Evolutionary conservation across 2,797 vertebrate genomes (phyloP).

Genomic region (Varecia variegata): DNA sequence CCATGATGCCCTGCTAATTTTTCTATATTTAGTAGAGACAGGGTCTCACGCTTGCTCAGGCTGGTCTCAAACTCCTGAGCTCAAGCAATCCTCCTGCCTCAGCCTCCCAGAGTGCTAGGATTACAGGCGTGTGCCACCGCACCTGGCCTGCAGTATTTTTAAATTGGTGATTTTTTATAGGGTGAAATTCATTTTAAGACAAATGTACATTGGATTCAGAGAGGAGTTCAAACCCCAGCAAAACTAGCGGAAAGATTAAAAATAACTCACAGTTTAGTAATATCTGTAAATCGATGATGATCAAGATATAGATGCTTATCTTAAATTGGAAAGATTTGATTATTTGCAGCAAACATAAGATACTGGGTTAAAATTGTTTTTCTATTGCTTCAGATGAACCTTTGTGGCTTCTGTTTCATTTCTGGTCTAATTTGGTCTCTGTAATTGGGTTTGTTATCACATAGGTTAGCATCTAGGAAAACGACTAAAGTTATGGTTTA

Average conservation of each 20-base stretch:
- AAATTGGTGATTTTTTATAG: conserved; percentile 25
- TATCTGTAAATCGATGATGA: neutral
- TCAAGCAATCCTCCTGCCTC: too few species aligned
- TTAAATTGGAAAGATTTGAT: conserved; percentile 17
- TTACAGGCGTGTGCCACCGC: too few species aligned
- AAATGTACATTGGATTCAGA: neutral
- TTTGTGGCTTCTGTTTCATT: neutral
- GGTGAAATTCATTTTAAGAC: conserved; percentile 35
- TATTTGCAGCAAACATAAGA: conserved; percentile 9
- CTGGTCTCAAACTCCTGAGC: too few species aligned
- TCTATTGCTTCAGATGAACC: neutral
- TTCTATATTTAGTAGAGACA: too few species aligned
- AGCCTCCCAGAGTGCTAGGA: too few species aligned
- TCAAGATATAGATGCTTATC: neutral
- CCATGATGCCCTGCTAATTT: too few species aligned
- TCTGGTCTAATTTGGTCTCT: neutral
- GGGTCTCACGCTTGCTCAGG: too few species aligned
- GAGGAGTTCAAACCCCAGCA: neutral
- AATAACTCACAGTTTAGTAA: neutral
- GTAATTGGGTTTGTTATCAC: neutral
- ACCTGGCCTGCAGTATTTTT: neutral
- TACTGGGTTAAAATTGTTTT: neutral
- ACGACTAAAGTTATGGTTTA: neutral
- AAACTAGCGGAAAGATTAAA: conserved; percentile 21
- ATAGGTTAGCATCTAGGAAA: neutral